Conservation (phyloP, 2,888 invertebrate species). For the Leptothorax acervorum region DNA sequence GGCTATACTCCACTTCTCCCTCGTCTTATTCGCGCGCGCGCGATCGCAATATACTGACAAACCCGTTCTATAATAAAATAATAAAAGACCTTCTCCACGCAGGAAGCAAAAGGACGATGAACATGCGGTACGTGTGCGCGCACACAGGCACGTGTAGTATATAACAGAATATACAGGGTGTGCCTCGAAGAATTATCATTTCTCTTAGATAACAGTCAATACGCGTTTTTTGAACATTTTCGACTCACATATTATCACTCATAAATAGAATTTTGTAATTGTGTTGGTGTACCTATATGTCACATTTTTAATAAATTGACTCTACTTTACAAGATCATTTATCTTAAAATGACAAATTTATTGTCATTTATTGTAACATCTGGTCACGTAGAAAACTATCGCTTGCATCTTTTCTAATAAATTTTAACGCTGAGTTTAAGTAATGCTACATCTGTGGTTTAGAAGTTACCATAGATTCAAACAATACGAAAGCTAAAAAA, state of each 20-base stretch:
- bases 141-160: not conserved
- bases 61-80: constrained; percentile 81
- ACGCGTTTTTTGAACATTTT: not conserved
- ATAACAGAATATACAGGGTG: constrained; percentile 23
- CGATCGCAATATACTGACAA: constrained; percentile 71
- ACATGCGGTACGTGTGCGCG: constrained; percentile 50
- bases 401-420: not conserved
- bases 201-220: not conserved
- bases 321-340: not conserved
- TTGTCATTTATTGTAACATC: not conserved
- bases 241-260: not conserved
- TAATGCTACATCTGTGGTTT: not conserved
- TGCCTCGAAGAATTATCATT: constrained; percentile 11
- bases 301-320: not conserved
- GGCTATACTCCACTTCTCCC: constrained; percentile 58
- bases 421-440: not conserved
- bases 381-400: not conserved
- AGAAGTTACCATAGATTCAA: not conserved
- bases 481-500: not conserved
- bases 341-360: not conserved
- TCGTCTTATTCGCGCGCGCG: constrained; percentile 63
- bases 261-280: not conserved
- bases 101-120: constrained; percentile 56
- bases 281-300: not conserved
- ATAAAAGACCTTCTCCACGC: constrained; percentile 75